Evolutionary conservation across 2,888 invertebrate species (phyloP), one percentile per base, ranked within the genome.

Genomic region (Microctonus aethiopoides): DNA sequence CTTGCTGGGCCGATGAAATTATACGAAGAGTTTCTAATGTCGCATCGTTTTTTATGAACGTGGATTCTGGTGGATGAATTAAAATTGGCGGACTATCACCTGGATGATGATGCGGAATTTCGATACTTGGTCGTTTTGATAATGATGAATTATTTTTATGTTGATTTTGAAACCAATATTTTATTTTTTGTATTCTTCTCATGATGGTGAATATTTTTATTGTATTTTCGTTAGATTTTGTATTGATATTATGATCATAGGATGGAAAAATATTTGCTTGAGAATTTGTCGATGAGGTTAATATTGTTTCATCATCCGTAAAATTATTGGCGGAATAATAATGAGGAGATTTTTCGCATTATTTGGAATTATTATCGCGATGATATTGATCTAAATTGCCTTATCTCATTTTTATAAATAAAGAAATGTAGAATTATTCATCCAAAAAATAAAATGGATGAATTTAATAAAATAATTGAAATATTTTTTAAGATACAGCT

Each of bases 211-310:
- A 9, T 10, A 52, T 2, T 9, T 24, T 52, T 52, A 3, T 52
- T 22, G 9, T 73, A 74, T 70, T 76, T 77, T 10, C 71, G 59
- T 73, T 76, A 73, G 39, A 13, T n/a, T n/a, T n/a, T n/a, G 4
- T 1, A 13, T 39, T 3, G n/a, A 3, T 2, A 1, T 39, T 10
- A 4, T 39, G 39, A n/a, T 2, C n/a, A 39, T n/a, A n/a, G n/a
- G 2, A n/a, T n/a, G 2, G 2, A 13, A 39, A 1, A 4, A 3
- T 13, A 39, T n/a, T 39, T 39, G 13, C n/a, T 39, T n/a, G n/a
- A n/a, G 5, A 29, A 29, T 29, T 7, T 7, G 7, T 5, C 29
- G 7, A 29, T 29, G 7, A 7, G 7, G 29, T 7, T 29, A 7
- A 29, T 29, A 7, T 29, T 29, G 7, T 29, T 29, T 29, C 29